Conservation (phyloP, 2,888 invertebrate species). For the Polyommatus iphigenia region DNA sequence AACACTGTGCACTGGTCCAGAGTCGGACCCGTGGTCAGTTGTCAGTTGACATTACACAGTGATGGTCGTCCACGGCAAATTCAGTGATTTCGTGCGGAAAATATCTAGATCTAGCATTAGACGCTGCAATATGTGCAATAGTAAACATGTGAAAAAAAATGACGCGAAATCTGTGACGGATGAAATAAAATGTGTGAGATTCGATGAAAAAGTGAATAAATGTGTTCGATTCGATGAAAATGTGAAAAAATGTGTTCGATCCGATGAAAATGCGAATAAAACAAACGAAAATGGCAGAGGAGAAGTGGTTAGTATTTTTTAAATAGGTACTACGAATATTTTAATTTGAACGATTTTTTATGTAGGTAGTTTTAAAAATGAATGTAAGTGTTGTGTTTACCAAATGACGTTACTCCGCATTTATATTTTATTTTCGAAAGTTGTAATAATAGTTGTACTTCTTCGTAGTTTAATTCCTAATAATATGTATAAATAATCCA, state of each 20-base stretch:
- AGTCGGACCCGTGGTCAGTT: constrained; percentile 41
- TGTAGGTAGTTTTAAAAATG: too few relatives aligned
- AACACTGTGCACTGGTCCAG: neutral
- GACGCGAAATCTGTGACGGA: neutral
- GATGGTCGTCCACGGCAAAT: constrained; percentile 42
- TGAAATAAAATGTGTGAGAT: constrained; percentile 43
- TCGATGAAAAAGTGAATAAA: constrained; percentile 42
- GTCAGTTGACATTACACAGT: constrained; percentile 46
- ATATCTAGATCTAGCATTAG: constrained; percentile 33
- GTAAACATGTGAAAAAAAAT: constrained; percentile 36
- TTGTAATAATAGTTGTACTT: too few relatives aligned
- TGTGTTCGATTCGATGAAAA: constrained; percentile 42
- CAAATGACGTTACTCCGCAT: too few relatives aligned
- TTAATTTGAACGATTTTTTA: too few relatives aligned
- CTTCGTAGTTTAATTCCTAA: too few relatives aligned
- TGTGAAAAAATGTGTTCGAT: too few relatives aligned
- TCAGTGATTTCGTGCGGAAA: constrained; percentile 38
- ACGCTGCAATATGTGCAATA: constrained; percentile 48
- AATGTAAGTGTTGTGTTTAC: too few relatives aligned
- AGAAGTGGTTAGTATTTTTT: too few relatives aligned
- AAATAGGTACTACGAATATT: too few relatives aligned
- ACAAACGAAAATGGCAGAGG: neutral
- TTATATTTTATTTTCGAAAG: too few relatives aligned
- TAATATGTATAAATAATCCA: too few relatives aligned
- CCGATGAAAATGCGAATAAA: neutral